Base-by-base conservation (phyloP, 2,888 invertebrate genomes). In the Pheosia gnoma region DNA sequence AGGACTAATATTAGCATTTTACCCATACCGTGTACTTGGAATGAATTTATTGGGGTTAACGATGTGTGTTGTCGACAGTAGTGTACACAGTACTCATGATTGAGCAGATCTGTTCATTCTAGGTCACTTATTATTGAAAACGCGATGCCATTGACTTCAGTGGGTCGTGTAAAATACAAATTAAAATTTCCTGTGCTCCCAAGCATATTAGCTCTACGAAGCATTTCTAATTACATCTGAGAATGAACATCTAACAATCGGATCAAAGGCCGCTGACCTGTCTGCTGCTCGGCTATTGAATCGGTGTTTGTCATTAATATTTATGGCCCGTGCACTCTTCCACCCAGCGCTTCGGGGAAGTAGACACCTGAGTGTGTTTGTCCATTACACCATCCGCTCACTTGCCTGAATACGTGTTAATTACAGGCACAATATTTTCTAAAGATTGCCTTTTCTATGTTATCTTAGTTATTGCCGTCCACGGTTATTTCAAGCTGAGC, bases 301-400 rank as follows among this genome's bases (percentile, higher is more conserved):
- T 88, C 85, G 83, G 79, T 84, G 85, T 85, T 86, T 86, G 89
- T 88, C 90, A 92, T 93, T 89, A 91, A 93, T 93, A 92, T 92
- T 92, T 90, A 92, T 91, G 85, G 85, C 75, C 74, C 77, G 84
- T 75, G 76, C 86, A 83, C 85, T 87, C 85, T 84, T 86, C 83
- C 81, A 84, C 77, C 81, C 74, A 84, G 75, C 85, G 83, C 85
- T 89, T 88, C 88, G 84, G 80, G 85, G 89, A 90, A 89, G 82
- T 78, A 81, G 72, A 74, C 82, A 84, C 84, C 83, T 85, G 78
- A 80, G 82, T 78, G 80, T 81, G 86, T 84, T 87, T 87, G 83
- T 85, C 84, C 84, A 85, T 86, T 87, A 80, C 78, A 80, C 84
- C 80, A 79, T 75, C 75, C 80, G 73, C 70, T 65, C 77, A 70